Percentiles rank a stretch among this genome's conserved stretches.
These are phyloP conservation scores for Dione vanillae DNA, from an alignment of 2,888 invertebrate species.

Conservation along the genomic window DNA sequence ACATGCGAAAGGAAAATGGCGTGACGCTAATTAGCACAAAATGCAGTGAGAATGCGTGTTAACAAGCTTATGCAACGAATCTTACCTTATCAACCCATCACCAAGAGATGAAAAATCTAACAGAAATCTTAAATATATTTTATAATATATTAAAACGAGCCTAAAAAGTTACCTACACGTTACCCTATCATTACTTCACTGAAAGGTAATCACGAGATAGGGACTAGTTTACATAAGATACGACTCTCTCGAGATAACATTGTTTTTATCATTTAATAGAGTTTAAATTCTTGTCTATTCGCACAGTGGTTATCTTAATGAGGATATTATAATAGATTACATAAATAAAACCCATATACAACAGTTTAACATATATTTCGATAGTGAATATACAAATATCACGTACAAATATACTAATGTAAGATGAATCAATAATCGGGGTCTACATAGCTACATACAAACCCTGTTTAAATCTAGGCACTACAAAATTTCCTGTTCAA, in stretches of 20 bases:
- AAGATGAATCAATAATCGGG: constrained; percentile 56
- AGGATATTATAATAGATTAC: constrained; percentile 53
- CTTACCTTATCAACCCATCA: constrained; percentile 80
- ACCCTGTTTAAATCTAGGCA: constrained; percentile 49
- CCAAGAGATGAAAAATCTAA: constrained; percentile 68
- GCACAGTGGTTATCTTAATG: constrained; percentile 39
- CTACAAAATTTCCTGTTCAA: constrained; percentile 35
- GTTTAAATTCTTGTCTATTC: constrained; percentile 51
- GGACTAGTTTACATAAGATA: constrained; percentile 66
- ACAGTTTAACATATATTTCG: constrained; percentile 82
- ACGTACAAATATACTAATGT: constrained; percentile 68
- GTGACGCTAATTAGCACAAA: constrained; percentile 51
- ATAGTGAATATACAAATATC: constrained; percentile 80
- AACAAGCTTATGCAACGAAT: constrained; percentile 56
- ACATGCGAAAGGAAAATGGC: constrained; percentile 43
- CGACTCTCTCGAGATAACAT: constrained; percentile 51
- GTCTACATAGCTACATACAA: constrained; percentile 46
- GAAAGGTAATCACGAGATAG: constrained; percentile 53
- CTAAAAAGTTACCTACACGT: constrained; percentile 45
- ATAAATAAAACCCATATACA: constrained; percentile 80
- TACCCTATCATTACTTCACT: constrained; percentile 48
- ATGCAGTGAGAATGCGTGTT: constrained; percentile 67
- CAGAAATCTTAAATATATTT: constrained; percentile 52
- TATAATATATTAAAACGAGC: constrained; percentile 41
- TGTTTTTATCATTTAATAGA: constrained; percentile 48